Base-by-base conservation (phyloP, 2,888 invertebrate genomes). In the Drosophila buzzatii region DNA sequence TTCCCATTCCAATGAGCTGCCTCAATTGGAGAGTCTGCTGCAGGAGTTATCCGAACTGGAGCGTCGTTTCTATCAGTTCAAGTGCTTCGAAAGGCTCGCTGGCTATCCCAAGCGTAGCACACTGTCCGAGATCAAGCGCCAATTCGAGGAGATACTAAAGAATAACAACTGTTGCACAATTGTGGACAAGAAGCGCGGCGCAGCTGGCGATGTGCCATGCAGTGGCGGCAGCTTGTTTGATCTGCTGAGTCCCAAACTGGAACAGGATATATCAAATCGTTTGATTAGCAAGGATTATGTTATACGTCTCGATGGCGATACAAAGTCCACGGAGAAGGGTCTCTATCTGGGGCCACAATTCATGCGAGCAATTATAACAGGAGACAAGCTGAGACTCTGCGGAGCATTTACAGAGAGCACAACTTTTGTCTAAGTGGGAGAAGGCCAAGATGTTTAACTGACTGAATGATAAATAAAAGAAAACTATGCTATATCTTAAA, bases 331-430 rank as follows among this genome's bases (percentile, higher is more conserved):
- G 0, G 76, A 83, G n/a, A 84, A 84, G 57, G 89, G 76, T 3
- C 65, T 79, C 81, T 88, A 87, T n/a, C 31, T 85, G 64, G 86
- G 92, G 4, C 93, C 93, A 0, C 93, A 93, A 69, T 93, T 93
- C 64, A 79, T 93, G 69, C 85, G 96, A 77, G 96, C 96, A 16
- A 94, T 96, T 73, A 92, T 97, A 16, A 94, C 95, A 45, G 95
- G 96, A 57, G 95, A 96, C 73, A 91, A 90, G 12, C 95, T 96
- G 88, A 93, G 96, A 75, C 92, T 97, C 53, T 96, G 96, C 63
- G 97, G 97, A 6, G 96, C 96, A n/a, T 97, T 97, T 91, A 95
- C 96, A 0, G 95, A 96, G 81, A 97, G 97, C 90, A 96, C 96
- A 0, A 95, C 95, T 56, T 97, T 97, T 91, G 77, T 92, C 59